phyloP scores from a whole-genome alignment of 2,888 invertebrate genomes.

The Acronicta psi region DNA sequence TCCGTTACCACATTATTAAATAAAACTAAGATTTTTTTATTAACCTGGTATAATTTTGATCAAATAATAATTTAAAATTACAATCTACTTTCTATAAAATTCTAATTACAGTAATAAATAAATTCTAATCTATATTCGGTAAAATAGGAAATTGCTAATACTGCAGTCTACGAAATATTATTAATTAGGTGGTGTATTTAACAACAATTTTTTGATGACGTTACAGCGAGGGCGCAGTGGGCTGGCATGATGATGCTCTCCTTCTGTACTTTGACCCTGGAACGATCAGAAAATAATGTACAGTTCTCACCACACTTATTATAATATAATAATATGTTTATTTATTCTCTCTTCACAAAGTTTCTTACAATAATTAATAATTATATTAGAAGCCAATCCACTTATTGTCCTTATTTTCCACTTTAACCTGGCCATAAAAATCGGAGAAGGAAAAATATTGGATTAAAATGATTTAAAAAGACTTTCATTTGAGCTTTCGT shows the following conservation, averaged over 20 bases:
- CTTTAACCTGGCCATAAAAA: no score
- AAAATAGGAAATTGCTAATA: conserved; percentile 15
- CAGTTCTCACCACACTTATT: no score
- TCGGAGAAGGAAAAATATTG: no score
- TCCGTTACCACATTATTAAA: background rate
- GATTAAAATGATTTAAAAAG: no score
- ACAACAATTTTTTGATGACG: conserved; percentile 30
- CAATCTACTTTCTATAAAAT: background rate
- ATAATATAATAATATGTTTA: no score
- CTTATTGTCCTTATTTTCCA: no score
- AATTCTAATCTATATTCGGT: background rate
- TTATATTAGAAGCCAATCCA: no score
- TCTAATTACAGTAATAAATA: background rate
- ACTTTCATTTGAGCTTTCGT: no score
- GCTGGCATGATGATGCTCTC: conserved; percentile 60
- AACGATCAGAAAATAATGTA: conserved; percentile 52
- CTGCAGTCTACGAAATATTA: background rate
- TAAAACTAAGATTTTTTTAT: background rate
- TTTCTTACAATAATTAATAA: no score
- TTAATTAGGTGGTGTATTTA: conserved; percentile 1
- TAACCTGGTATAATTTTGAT: conserved; percentile 16
- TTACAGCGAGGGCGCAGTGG: conserved; percentile 70
- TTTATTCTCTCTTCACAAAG: no score
- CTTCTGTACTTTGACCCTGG: conserved; percentile 63
- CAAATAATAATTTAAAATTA: conserved; percentile 2